phyloP scores from a whole-genome alignment of 1,140 invertebrate species.

The Heterodera carotae region DNA sequence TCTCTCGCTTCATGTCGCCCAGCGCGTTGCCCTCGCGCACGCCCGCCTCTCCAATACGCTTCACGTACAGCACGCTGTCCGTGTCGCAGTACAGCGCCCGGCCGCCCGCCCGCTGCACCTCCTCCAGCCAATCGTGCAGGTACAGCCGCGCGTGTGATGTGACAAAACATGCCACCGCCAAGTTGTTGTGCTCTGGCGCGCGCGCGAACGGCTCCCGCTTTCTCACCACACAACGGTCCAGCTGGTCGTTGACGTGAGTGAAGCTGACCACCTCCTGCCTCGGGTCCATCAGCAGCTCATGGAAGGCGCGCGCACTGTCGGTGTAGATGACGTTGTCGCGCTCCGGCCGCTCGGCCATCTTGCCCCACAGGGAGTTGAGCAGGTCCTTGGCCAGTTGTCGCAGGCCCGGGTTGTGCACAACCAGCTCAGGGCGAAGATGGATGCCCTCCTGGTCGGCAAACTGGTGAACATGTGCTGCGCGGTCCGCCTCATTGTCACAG shows the following conservation, averaged over 20 bases:
- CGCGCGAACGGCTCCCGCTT: slow-evolving; percentile 7
- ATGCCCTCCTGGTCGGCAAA: slow-evolving; percentile 27
- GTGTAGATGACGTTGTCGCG: slow-evolving; percentile 16
- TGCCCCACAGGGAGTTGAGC: slow-evolving; percentile 33
- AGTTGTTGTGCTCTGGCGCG: slow-evolving; percentile 26
- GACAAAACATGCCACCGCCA: slow-evolving; percentile 28
- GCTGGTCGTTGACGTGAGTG: slow-evolving; percentile 17
- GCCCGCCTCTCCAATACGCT: not conserved
- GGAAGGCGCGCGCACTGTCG: not conserved
- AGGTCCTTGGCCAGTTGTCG: slow-evolving; percentile 22
- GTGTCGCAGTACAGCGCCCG: slow-evolving; percentile 19
- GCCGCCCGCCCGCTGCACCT: slow-evolving; percentile 9
- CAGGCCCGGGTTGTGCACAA: slow-evolving; percentile 26
- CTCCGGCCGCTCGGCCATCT: slow-evolving; percentile 22
- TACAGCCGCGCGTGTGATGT: slow-evolving; percentile 13
- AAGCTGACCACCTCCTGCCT: slow-evolving; percentile 23
- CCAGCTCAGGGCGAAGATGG: not conserved
- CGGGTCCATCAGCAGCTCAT: slow-evolving; percentile 18
- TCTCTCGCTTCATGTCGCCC: slow-evolving; percentile 28
- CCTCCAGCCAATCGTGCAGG: slow-evolving; percentile 26
- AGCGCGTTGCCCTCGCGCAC: slow-evolving; percentile 24
- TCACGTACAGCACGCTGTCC: slow-evolving; percentile 14
- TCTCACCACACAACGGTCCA: slow-evolving; percentile 9
- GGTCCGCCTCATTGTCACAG: not conserved
- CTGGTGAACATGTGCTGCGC: not conserved